Base-by-base conservation (phyloP, 2,113 vertebrate species). In the Phainopepla nitens region DNA sequence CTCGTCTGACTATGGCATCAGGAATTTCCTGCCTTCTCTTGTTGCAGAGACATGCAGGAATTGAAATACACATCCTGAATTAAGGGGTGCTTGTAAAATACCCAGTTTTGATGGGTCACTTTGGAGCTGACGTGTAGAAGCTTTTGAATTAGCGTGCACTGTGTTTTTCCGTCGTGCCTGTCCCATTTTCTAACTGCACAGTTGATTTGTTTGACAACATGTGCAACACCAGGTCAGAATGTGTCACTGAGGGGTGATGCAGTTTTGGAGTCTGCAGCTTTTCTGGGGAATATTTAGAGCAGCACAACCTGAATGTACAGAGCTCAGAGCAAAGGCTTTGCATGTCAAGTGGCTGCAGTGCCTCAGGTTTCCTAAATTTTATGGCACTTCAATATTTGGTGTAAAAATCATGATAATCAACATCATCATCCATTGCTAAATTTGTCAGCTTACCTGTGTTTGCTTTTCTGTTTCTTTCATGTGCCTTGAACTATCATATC, bases 61-160 rank as follows among this genome's bases (percentile, higher is more conserved):
- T 50, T 78, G 61, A 87, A 88, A 94, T 83, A 95, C 65, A 96
- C 90, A 96, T 95, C 96, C 96, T 95, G 85, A 95, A 82, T 79
- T 84, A 87, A 94, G 81, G 93, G 94, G 57, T 96, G 91, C 93
- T 93, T 83, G 56, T 87, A 92, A 94, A 95, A 95, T 68, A 90
- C 93, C 96, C 95, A 96, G 2, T 96, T 97, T 96, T 94, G 91
- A 91, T 95, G 96, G 95, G 96, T 96, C 65, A 86, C 94, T 86
- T 89, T 65, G 71, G 41, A 82, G 39, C 84, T 75, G 41, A 72
- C 7, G 6, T 7, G 25, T 57, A 91, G 82, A 71, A 61, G 79
- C 68, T 81, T 92, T 24, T 36, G 29, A 70, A 61, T 41, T 65
- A 87, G 44, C 0, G 1, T 23, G 44, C 36, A 25, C 35, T 0